Evolutionary conservation across 1,140 invertebrate species (phyloP), one percentile per base, ranked within the genome.

Genomic region (Akabosia matsudoensis): DNA sequence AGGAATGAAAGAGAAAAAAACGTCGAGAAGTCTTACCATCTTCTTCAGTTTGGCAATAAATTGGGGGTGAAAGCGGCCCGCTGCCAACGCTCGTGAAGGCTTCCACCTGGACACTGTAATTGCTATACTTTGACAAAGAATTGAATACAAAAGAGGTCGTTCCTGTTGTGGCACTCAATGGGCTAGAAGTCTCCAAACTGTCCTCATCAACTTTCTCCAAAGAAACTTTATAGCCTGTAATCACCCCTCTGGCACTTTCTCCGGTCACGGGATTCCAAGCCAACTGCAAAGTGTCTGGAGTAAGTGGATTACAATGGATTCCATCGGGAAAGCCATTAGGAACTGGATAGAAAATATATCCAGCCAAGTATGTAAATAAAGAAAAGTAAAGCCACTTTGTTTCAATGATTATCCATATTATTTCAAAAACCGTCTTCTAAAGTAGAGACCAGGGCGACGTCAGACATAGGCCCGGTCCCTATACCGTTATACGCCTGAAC

Each of bases 31-130:
- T 70, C 82, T 86, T 88, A 95, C 93, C 91, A 86, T 97, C 95
- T 87, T 97, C 94, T 81, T 94, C 90, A 24, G 96, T 97, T 77
- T 91, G 90, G 82, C 95, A 96, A 84, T 91, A 94, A 54, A 96
- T 89, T 0, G 94, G 90, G 22, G 89, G 86, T 71, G 93, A 94
- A 74, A 91, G 87, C 18, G 92, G 90, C 2, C 96, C 96, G 84
- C 96, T 93, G 0, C 96, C 96, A 64, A 93, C 92, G 64, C 90
- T 88, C 1, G 95, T 97, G 84, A 90, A 95, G 4, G 94, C 95
- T 79, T 93, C 87, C 14, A 96, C 90, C 84, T 93, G 91, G 56
- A 97, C 90, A 64, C 93, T 96, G 84, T 97, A 98, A 86, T 97
- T 97, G n/a, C 94, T 95, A 84, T 91, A 95, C 81, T 94, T 92